Evolutionary conservation across 2,888 invertebrate genomes (phyloP).

Genomic region (Hermaeophaga mercurialis): DNA sequence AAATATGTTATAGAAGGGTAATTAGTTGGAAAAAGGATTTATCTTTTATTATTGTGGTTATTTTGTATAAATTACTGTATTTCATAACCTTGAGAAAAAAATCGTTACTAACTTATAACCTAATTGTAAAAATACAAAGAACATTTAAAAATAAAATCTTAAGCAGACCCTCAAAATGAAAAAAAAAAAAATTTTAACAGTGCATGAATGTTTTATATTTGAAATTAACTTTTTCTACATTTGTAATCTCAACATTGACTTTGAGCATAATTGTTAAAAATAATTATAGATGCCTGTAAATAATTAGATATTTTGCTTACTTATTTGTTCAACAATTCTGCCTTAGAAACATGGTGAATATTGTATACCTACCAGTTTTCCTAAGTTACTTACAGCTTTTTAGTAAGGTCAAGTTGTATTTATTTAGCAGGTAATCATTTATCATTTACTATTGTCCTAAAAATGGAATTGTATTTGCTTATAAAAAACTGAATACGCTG

Average conservation of each 20-base stretch:
- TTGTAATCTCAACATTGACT: conserved; percentile 3
- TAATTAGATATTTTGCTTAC: neutral
- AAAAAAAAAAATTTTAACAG: too few relatives aligned
- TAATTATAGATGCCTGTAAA: neutral
- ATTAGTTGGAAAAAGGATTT: too few relatives aligned
- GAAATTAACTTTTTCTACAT: neutral
- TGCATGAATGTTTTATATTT: too few relatives aligned
- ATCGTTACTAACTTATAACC: conserved; percentile 21
- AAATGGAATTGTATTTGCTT: too few relatives aligned
- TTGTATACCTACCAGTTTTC: neutral
- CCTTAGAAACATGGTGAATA: neutral
- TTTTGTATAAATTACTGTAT: conserved; percentile 2
- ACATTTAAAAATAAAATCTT: too few relatives aligned
- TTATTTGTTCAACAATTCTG: neutral
- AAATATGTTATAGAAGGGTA: too few relatives aligned
- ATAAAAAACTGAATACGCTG: too few relatives aligned
- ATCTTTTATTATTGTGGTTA: neutral
- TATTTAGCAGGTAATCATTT: too few relatives aligned
- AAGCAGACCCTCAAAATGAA: too few relatives aligned
- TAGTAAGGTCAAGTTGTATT: too few relatives aligned
- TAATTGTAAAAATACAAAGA: conserved; percentile 9
- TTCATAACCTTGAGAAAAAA: conserved; percentile 26
- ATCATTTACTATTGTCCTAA: too few relatives aligned
- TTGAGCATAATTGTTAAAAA: conserved; percentile 8
- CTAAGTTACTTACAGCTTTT: too few relatives aligned